Conservation (phyloP, 2,888 invertebrate species). For the Drosophila flavopinicola region DNA sequence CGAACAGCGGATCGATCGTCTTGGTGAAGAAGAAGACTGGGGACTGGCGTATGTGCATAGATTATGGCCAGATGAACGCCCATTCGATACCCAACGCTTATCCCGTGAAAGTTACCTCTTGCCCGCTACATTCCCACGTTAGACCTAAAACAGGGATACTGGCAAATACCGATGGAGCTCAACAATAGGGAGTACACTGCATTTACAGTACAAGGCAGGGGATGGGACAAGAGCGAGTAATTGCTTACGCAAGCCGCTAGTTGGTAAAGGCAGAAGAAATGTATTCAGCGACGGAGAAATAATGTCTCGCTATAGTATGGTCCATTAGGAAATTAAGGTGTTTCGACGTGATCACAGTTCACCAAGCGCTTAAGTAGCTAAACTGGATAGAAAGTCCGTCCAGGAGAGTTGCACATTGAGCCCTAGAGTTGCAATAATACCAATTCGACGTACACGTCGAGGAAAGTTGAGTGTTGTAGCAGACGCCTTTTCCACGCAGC, state of each 20-base stretch:
- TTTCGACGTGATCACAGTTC: background rate
- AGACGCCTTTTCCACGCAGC: background rate
- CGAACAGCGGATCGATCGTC: too few species aligned
- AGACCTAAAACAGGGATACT: too few species aligned
- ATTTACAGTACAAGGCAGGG: too few species aligned
- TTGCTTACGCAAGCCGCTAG: background rate
- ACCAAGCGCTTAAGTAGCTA: background rate
- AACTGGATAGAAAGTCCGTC: background rate
- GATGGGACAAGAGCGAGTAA: background rate
- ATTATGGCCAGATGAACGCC: too few species aligned
- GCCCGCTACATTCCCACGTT: too few species aligned
- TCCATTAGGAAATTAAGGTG: background rate
- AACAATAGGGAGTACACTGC: too few species aligned
- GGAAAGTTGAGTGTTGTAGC: background rate
- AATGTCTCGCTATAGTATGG: background rate
- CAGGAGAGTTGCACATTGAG: background rate
- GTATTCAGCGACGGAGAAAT: background rate
- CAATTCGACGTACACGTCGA: background rate
- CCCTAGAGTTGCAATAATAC: background rate
- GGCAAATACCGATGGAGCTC: too few species aligned
- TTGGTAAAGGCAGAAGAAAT: background rate
- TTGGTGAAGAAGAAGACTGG: too few species aligned
- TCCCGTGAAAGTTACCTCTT: too few species aligned
- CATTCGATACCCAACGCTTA: too few species aligned
- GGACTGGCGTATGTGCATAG: too few species aligned